These are phyloP conservation scores for Drosophila lini DNA, from an alignment of 1,140 invertebrate species.

Conservation along the genomic window DNA sequence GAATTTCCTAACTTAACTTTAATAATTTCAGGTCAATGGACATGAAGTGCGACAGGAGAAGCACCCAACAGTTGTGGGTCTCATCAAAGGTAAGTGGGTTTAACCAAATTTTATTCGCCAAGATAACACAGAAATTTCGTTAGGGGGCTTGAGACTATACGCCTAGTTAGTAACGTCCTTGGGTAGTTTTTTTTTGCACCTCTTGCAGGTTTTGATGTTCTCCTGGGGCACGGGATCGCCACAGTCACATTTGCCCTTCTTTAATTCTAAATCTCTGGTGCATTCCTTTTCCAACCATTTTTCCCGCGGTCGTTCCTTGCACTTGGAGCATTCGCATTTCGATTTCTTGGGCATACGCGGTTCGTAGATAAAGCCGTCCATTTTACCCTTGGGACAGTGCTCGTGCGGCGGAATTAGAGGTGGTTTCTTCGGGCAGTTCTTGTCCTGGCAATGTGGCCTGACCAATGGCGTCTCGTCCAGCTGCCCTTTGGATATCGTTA, in stretches of 20 bases:
- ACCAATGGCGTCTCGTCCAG: constrained; percentile 56
- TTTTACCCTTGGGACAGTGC: neutral
- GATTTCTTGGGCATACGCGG: constrained; percentile 15
- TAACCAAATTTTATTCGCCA: constrained; percentile 9
- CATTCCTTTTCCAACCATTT: constrained; percentile 50
- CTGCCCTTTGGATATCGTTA: constrained; percentile 22
- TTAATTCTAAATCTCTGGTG: neutral
- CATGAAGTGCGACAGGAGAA: constrained; percentile 94
- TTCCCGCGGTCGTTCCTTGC: constrained; percentile 31
- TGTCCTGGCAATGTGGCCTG: constrained; percentile 24
- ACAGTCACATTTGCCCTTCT: neutral
- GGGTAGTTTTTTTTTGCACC: constrained; percentile 8
- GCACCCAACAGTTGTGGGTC: constrained; percentile 96
- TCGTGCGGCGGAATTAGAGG: neutral
- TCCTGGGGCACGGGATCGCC: neutral
- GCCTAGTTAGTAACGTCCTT: neutral
- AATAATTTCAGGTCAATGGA: constrained; percentile 91
- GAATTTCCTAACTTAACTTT: neutral
- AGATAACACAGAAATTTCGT: constrained; percentile 7
- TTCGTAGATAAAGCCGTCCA: constrained; percentile 40
- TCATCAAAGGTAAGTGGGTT: constrained; percentile 91
- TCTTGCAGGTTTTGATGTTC: constrained; percentile 18
- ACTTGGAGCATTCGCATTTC: constrained; percentile 41
- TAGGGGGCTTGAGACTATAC: neutral
- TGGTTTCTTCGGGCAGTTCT: constrained; percentile 11